Evolutionary conservation across 2,797 vertebrate genomes (phyloP).

Genomic region (Hydrocynus forskahlii): DNA sequence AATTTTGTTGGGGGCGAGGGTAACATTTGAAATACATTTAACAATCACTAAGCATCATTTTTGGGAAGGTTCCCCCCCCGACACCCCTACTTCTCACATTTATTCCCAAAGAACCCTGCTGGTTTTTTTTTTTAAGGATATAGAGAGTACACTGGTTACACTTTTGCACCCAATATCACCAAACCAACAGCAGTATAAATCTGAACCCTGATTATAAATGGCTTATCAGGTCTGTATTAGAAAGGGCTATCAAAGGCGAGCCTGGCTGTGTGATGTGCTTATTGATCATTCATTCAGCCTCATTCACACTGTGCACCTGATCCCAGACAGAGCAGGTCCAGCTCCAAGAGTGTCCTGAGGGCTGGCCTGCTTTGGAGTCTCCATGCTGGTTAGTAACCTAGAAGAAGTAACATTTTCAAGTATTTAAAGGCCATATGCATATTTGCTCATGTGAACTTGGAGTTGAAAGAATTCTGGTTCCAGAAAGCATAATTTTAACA

Average conservation of each 20-base stretch:
- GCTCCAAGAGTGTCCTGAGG: conserved; percentile 2
- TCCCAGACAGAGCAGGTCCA: conserved; percentile 27
- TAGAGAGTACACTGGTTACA: not conserved
- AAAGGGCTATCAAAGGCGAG: conserved; percentile 12
- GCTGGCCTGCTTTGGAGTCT: conserved; percentile 17
- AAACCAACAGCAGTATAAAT: conserved; percentile 1
- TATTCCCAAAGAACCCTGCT: too few relatives aligned
- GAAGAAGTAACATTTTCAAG: conserved; percentile 29
- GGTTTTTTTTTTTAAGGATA: too few relatives aligned
- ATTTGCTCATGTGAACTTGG: too few relatives aligned
- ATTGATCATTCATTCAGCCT: conserved; percentile 45
- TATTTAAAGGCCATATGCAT: conserved; percentile 17
- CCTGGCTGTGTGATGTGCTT: not conserved
- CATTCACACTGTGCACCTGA: conserved; percentile 49
- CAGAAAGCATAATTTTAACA: too few relatives aligned
- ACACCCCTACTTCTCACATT: too few relatives aligned
- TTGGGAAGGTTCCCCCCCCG: too few relatives aligned
- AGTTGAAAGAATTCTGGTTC: too few relatives aligned
- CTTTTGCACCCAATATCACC: not conserved
- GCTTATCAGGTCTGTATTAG: conserved; percentile 15
- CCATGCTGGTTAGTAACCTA: conserved; percentile 16
- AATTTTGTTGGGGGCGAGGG: too few relatives aligned
- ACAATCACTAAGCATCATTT: too few relatives aligned
- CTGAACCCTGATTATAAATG: conserved; percentile 7
- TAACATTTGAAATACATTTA: too few relatives aligned